Evolutionary conservation across 2,888 invertebrate genomes (phyloP).

Genomic region (Tetramorium bicarinatum): DNA sequence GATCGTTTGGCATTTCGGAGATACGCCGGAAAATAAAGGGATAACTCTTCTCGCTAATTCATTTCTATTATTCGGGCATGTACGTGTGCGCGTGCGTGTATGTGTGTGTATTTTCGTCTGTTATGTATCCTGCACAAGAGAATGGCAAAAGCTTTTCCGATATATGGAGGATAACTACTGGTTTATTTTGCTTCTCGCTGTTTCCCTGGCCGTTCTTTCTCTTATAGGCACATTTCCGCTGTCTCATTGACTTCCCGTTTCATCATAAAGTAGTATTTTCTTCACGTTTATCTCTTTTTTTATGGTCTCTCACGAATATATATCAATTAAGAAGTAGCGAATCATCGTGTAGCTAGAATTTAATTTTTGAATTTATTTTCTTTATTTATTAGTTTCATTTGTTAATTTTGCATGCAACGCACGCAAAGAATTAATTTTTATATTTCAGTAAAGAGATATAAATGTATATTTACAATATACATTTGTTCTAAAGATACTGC

Average conservation of each 20-base stretch:
- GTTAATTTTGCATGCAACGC: not conserved
- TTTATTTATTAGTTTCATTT: not conserved
- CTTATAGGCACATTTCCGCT: not conserved
- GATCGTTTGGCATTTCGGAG: not conserved
- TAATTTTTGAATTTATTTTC: not conserved
- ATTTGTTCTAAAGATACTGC: not conserved
- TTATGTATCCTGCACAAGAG: not conserved
- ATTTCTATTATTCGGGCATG: not conserved
- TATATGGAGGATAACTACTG: not conserved
- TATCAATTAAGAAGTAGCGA: not conserved
- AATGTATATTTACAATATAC: not conserved
- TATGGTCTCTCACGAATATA: not conserved
- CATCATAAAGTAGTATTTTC: slow-evolving; percentile 15
- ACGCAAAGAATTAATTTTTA: not conserved
- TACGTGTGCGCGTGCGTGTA: not conserved
- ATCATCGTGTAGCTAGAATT: not conserved
- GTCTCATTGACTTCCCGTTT: not conserved
- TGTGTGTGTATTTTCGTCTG: not conserved
- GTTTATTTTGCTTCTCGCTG: slow-evolving; percentile 34
- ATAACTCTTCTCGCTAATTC: not conserved
- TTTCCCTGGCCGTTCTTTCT: not conserved
- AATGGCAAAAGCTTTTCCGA: slow-evolving; percentile 1
- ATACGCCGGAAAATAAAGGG: not conserved
- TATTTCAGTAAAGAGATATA: not conserved
- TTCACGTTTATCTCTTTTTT: not conserved